phyloP scores from a whole-genome alignment of 1,140 invertebrate genomes.

The Drosophila obscura region DNA sequence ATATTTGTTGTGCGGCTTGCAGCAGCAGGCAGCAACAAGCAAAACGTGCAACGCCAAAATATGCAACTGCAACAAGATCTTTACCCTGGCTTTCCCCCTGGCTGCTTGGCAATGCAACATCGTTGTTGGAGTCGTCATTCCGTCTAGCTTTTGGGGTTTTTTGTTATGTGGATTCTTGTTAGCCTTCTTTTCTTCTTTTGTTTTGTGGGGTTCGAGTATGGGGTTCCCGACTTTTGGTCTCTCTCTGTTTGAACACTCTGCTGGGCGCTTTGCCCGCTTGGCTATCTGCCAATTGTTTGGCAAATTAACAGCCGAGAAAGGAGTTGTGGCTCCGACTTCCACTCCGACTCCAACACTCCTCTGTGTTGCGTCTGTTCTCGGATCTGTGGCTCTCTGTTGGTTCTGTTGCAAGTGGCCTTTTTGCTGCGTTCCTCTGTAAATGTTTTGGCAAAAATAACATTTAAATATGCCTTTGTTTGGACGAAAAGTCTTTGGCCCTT shows the following conservation, averaged over 20 bases:
- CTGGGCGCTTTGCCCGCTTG: conserved; percentile 36
- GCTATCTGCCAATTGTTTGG: conserved; percentile 80
- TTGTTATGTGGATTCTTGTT: conserved; percentile 45
- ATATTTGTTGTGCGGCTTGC: conserved; percentile 67
- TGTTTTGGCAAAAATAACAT: conserved; percentile 69
- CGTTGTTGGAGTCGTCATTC: conserved; percentile 58
- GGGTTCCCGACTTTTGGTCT: conserved; percentile 28
- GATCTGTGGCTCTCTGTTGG: conserved; percentile 1
- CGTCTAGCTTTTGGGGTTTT: conserved; percentile 69
- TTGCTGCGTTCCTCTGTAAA: conserved; percentile 39
- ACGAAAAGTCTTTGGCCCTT: conserved; percentile 21
- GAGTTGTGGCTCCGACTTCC: conserved; percentile 21
- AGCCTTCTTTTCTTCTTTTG: conserved; percentile 63
- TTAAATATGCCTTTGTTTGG: conserved; percentile 80
- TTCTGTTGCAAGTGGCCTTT: conserved; percentile 29
- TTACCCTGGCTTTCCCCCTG: background rate
- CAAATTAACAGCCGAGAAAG: conserved; percentile 77
- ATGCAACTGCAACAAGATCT: conserved; percentile 62
- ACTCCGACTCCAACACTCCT: no score
- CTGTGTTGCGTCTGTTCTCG: conserved; percentile 9
- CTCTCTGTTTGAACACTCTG: background rate
- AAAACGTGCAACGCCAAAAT: conserved; percentile 57
- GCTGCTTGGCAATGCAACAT: conserved; percentile 27
- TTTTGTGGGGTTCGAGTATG: conserved; percentile 15
- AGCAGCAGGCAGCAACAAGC: conserved; percentile 43